Base-by-base conservation (phyloP, 2,113 vertebrate species). In the Chaetura pelagica region DNA sequence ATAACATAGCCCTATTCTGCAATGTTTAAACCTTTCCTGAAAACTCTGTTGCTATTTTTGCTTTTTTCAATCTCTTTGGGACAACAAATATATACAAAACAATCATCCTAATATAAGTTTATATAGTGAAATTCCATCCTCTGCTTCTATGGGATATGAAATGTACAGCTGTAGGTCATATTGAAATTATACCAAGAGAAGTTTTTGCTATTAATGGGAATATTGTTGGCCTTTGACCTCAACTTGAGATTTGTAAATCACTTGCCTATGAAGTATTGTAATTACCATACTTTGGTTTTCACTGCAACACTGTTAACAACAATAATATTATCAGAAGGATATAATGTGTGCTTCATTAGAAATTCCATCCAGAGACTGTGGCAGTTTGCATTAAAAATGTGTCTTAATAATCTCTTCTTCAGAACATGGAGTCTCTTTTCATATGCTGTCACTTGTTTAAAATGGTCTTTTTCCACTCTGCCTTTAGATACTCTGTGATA, bases 351-450 rank as follows among this genome's bases (percentile, higher is more conserved):
- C n/a, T 77, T 94, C 68, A 69, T 91, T 95, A 96, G 85, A 84
- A 95, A 96, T 97, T 90, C 35, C 34, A 85, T 80, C 77, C 38
- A 86, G 68, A 91, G 38, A 80, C 24, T 6, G 10, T 63, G 35
- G 22, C 55, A 73, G 30, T 59, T 95, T 57, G 34, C 17, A 2
- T 74, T 95, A 81, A 94, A 95, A 94, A 87, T 34, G n/a, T 89
- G n/a, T 89, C 67, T 90, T 85, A 78, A 77, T 95, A 89, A 76
- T n/a, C 57, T 90, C 38, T 74, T 95, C 44, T 77, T 94, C 55
- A 69, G 59, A 95, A 87, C 72, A 85, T 95, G 52, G 69, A 81
- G 48, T 73, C 73, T 72, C 52, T 94, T 48, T 90, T 81, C 86
- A 80, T 73, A 61, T 29, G 16, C 77, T 82, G 38, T 42, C 91